Conservation (phyloP, 2,797 vertebrate genomes). For the Aselliscus stoliczkanus region DNA sequence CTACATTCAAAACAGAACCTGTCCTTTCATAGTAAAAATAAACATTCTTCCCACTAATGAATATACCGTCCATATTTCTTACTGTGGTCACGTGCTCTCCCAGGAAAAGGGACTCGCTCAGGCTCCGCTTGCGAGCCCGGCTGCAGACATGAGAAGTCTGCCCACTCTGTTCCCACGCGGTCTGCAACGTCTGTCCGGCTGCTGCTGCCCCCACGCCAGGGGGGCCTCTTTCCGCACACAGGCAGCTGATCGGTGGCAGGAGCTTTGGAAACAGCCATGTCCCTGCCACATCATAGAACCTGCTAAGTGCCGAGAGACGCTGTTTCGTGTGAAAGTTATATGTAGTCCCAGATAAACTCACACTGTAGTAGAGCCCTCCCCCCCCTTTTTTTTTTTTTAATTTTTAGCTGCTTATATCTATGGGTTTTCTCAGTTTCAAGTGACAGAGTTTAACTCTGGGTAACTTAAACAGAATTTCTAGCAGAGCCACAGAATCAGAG, state of each 20-base stretch:
- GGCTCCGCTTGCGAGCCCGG: not conserved
- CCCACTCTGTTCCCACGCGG: too few relatives aligned
- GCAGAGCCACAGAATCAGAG: not conserved
- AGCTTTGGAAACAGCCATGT: too few relatives aligned
- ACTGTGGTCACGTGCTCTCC: not conserved
- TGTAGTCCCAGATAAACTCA: not conserved
- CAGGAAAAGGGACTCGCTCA: not conserved
- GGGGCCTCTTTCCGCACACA: not conserved
- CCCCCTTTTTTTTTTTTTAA: not conserved
- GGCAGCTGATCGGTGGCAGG: too few relatives aligned
- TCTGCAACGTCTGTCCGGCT: too few relatives aligned
- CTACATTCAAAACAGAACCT: constrained; percentile 6
- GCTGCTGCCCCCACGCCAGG: too few relatives aligned
- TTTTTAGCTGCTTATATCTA: not conserved
- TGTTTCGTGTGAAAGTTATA: not conserved
- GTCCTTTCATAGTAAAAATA: not conserved
- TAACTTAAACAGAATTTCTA: not conserved
- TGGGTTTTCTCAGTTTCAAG: not conserved
- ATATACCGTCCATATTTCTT: not conserved
- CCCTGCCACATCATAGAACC: too few relatives aligned
- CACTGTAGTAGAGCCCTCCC: not conserved
- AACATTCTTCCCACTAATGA: not conserved
- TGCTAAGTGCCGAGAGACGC: not conserved
- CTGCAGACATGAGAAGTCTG: too few relatives aligned
- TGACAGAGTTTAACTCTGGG: not conserved